Conservation (phyloP, 2,888 invertebrate species). For the Hirudinaria manillensis region DNA sequence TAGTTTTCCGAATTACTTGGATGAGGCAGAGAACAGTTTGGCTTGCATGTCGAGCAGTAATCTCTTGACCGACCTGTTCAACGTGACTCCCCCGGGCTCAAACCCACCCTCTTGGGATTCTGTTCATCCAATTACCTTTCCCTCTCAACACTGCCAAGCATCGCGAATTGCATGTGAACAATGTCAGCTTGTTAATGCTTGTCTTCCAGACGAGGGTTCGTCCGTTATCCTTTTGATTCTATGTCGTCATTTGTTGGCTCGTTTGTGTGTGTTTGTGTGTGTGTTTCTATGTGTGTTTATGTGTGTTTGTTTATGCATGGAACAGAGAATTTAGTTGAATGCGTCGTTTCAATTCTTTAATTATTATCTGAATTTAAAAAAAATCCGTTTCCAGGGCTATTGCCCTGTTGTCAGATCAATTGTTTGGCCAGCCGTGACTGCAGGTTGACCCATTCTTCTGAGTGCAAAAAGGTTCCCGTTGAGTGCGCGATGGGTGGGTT, state of each 20-base stretch:
- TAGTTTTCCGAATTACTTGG: constrained; percentile 4
- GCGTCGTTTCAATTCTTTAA: not conserved
- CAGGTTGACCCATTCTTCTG: constrained; percentile 6
- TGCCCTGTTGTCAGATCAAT: constrained; percentile 19
- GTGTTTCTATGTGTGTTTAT: not conserved
- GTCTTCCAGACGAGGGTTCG: not conserved
- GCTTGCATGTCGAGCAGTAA: constrained; percentile 26
- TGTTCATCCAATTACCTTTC: constrained; percentile 23
- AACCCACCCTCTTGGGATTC: not conserved
- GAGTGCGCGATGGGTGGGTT: constrained; percentile 27
- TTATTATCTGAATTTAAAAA: constrained; percentile 3
- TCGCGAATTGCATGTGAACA: constrained; percentile 18
- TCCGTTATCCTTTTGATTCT: not conserved
- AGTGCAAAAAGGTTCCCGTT: constrained; percentile 21
- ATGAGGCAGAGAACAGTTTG: constrained; percentile 22
- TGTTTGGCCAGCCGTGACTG: constrained; percentile 15
- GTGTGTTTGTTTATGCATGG: not conserved
- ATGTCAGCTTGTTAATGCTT: constrained; percentile 16
- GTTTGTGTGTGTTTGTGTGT: not conserved
- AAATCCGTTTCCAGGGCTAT: not conserved
- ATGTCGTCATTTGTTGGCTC: not conserved
- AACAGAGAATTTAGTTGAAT: too few species aligned
- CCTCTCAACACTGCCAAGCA: constrained; percentile 15
- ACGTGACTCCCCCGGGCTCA: constrained; percentile 1
- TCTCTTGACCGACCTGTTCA: constrained; percentile 5